Evolutionary conservation across 2,888 invertebrate species (phyloP).

Genomic region (Cheilosia vernalis): DNA sequence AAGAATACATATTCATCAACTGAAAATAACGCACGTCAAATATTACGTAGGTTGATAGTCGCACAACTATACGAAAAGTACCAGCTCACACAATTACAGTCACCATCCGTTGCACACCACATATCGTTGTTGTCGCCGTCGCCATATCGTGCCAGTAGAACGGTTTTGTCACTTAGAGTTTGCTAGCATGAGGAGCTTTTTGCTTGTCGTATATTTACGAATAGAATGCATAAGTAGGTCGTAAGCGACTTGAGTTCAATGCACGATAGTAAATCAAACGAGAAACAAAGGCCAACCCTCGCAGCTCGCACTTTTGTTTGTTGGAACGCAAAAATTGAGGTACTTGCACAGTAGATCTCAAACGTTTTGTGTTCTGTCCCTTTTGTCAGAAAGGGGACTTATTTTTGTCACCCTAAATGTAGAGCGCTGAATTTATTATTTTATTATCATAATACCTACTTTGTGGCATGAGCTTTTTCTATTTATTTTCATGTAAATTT

Average conservation of each 20-base stretch:
- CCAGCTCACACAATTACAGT: conserved; percentile 3
- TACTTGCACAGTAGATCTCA: conserved; percentile 22
- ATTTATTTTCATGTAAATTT: too few relatives aligned
- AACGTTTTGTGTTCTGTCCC: conserved; percentile 18
- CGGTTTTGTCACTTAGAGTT: conserved; percentile 22
- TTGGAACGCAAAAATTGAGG: conserved; percentile 9
- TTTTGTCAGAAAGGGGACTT: background rate
- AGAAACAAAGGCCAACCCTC: conserved; percentile 77
- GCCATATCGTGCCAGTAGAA: conserved; percentile 35
- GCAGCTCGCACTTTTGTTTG: conserved; percentile 56
- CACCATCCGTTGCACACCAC: background rate
- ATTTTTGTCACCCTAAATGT: background rate
- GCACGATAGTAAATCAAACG: conserved; percentile 76
- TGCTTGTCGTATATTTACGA: conserved; percentile 31
- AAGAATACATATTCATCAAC: too few relatives aligned
- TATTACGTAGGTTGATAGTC: too few relatives aligned
- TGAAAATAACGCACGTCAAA: too few relatives aligned
- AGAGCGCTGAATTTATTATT: too few relatives aligned
- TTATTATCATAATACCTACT: too few relatives aligned
- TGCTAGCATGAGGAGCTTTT: conserved; percentile 41
- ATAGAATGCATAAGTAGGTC: conserved; percentile 77
- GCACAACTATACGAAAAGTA: too few relatives aligned
- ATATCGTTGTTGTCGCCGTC: conserved; percentile 19
- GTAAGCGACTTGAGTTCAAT: conserved; percentile 76
- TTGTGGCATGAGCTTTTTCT: too few relatives aligned